Conservation (phyloP, 2,113 vertebrate species). For the Gobio gobio region DNA sequence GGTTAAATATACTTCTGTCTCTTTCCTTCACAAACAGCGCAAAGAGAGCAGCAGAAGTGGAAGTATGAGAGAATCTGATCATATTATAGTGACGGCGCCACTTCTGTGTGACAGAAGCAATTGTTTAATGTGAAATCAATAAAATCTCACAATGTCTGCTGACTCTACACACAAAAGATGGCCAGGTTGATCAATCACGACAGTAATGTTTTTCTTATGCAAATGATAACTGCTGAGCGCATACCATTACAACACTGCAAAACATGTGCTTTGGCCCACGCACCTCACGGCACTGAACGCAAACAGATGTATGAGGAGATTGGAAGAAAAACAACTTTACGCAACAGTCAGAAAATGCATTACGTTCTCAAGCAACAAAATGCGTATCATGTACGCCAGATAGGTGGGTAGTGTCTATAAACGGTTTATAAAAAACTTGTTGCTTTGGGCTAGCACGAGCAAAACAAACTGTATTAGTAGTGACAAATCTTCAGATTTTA, state of each 20-base stretch:
- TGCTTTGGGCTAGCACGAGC: not conserved
- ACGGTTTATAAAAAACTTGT: not conserved
- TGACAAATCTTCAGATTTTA: not conserved
- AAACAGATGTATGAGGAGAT: conserved; percentile 53
- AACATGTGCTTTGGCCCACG: conserved; percentile 39
- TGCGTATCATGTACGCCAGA: not conserved
- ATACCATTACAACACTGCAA: conserved; percentile 41
- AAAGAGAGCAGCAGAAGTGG: not conserved
- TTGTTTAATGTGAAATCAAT: conserved; percentile 53
- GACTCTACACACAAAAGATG: conserved; percentile 19
- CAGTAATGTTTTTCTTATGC: conserved; percentile 54
- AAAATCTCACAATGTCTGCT: conserved; percentile 34
- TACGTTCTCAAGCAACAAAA: conserved; percentile 33
- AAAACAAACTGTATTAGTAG: not conserved
- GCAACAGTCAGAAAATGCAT: conserved; percentile 31
- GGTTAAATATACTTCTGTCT: conserved; percentile 37
- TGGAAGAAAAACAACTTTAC: conserved; percentile 44
- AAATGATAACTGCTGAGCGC: conserved; percentile 51
- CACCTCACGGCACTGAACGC: conserved; percentile 38
- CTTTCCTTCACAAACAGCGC: not conserved
- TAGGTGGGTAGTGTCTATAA: conserved; percentile 8
- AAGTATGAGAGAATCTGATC: conserved; percentile 15
- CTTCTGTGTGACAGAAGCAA: conserved; percentile 45
- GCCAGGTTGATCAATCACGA: conserved; percentile 44
- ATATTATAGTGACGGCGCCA: conserved; percentile 37